Base-by-base conservation (phyloP, 2,888 invertebrate genomes). In the Lamproptera curius region DNA sequence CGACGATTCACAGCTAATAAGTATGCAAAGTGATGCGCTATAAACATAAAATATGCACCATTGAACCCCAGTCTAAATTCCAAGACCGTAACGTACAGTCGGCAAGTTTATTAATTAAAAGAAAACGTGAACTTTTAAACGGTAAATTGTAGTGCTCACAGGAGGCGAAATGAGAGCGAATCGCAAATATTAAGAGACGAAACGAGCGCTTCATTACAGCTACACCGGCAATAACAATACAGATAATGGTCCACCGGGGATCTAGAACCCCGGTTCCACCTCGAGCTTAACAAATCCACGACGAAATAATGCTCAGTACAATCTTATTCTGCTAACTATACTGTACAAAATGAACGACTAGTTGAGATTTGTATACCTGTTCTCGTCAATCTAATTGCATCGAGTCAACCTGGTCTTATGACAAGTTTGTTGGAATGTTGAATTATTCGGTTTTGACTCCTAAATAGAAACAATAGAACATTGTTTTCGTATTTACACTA, bases 141-240 rank as follows among this genome's bases (percentile, higher is more conserved):
- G 70, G 67, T 73, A 71, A 67, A 71, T 72, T 72, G 69, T 77
- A 82, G 81, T 79, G 67, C 71, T 77, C 70, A 76, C 63, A 63
- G 67, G 70, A 74, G 76, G 74, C 73, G 74, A 74, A 76, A 73
- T 66, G 75, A 76, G 70, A n/a, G n/a, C n/a, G 65, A 60, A 81
- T 71, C 77, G 74, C 78, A 65, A 66, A 78, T 82, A 82, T 80
- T 80, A 79, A 75, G 77, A 76, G 72, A 79, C 76, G 83, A 78
- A 85, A 85, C 80, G 85, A 80, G 76, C 81, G 74, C 69, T 83
- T 85, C 82, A 86, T 87, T 85, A 84, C 84, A 67, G 71, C 67
- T 82, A 82, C 79, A 77, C 73, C 66, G 76, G 81, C 73, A 81
- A 86, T 87, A 87, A 86, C 86, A 87, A 86, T 86, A 83, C 78